phyloP scores from a whole-genome alignment of 1,140 invertebrate genomes.

The Orius insidiosus region DNA sequence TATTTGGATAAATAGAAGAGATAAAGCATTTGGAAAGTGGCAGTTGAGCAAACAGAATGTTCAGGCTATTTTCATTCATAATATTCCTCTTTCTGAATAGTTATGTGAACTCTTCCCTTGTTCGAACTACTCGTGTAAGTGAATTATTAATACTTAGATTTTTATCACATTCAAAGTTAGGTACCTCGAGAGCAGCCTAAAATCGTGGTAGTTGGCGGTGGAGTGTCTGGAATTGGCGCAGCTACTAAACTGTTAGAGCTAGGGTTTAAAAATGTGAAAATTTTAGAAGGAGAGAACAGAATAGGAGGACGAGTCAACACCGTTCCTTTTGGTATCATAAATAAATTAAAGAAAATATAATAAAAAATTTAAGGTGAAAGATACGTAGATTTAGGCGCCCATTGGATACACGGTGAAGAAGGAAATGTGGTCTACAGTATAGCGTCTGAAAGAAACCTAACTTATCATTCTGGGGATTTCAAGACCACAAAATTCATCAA shows the following conservation, averaged over 20 bases:
- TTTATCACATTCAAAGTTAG: no score
- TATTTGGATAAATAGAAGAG: no score
- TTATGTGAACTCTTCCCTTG: no score
- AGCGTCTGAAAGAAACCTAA: constrained; percentile 31
- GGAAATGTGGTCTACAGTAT: constrained; percentile 48
- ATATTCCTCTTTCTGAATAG: no score
- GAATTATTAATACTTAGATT: no score
- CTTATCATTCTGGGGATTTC: constrained; percentile 16
- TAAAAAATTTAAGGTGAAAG: constrained; percentile 28
- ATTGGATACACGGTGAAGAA: constrained; percentile 68
- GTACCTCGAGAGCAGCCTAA: constrained; percentile 2
- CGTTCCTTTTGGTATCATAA: constrained; percentile 18
- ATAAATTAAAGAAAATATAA: no score
- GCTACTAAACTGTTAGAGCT: constrained; percentile 32
- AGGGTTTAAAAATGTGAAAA: constrained; percentile 32
- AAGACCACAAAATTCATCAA: constrained; percentile 22
- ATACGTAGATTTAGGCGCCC: constrained; percentile 61
- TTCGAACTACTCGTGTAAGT: no score
- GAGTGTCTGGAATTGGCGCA: constrained; percentile 38
- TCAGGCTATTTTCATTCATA: no score
- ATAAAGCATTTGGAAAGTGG: no score
- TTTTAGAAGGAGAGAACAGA: constrained; percentile 51
- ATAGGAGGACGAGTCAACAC: constrained; percentile 51
- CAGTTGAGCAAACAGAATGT: no score
- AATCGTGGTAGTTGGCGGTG: constrained; percentile 36